phyloP scores from a whole-genome alignment of 1,140 invertebrate genomes.

The Cotesia typhae region DNA sequence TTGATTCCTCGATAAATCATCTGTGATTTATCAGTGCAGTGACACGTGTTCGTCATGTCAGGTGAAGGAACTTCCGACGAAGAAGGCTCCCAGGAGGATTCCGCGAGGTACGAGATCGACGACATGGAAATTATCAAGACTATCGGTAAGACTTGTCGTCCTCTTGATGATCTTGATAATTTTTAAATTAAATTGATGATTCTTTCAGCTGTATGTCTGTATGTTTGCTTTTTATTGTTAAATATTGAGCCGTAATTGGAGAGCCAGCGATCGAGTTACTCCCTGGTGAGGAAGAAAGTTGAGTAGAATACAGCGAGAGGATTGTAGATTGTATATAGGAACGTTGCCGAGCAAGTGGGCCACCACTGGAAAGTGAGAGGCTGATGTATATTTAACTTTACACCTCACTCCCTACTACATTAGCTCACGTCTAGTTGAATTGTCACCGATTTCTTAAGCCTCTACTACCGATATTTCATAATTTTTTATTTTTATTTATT shows the following conservation, averaged over 20 bases:
- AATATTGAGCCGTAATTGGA: neutral
- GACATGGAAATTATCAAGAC: conserved; percentile 84
- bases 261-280: no score
- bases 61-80: conserved; percentile 58
- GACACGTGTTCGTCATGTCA: conserved; percentile 46
- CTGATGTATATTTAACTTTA: conserved; percentile 14
- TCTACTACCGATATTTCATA: no score
- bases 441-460: no score
- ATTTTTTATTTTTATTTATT: no score
- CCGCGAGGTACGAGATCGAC: conserved; percentile 76
- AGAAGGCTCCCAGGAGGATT: conserved; percentile 69
- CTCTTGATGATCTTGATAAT: neutral
- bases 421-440: conserved; percentile 41
- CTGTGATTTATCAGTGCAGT: no score
- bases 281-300: no score
- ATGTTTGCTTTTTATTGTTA: neutral
- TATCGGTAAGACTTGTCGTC: conserved; percentile 71
- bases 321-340: neutral
- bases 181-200: no score
- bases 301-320: conserved; percentile 1
- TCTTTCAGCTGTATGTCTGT: no score
- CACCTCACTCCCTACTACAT: neutral
- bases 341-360: conserved; percentile 44
- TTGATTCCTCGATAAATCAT: no score
- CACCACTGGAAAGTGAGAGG: conserved; percentile 46